A percentile compares a stretch with the other conserved stretches of the same genome.
Evolutionary conservation across 2,113 vertebrate genomes (phyloP).

Genomic region (Malurus cyaneus): DNA sequence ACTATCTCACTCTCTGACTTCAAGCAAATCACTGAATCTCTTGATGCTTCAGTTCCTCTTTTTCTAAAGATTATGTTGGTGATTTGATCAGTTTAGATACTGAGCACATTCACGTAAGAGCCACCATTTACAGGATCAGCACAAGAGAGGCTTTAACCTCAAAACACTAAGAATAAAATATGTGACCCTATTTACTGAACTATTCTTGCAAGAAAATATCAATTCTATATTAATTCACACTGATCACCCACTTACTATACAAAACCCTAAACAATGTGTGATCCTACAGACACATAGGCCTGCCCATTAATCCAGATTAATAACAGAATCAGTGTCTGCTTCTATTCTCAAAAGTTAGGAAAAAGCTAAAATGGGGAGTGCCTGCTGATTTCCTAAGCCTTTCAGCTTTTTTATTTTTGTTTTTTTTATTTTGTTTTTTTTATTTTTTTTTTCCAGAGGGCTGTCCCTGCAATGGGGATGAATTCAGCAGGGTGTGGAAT

Average conservation of each 20-base stretch:
- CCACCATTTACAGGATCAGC: not conserved
- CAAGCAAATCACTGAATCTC: conserved; percentile 24
- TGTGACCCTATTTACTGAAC: not conserved
- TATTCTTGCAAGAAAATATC: not conserved
- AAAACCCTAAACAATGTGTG: not conserved
- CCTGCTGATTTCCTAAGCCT: not conserved
- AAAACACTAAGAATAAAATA: not conserved
- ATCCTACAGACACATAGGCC: not conserved
- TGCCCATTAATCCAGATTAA: not conserved
- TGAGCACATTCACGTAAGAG: not conserved
- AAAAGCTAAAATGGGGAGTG: not conserved
- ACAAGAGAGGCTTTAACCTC: not conserved
- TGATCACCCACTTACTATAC: not conserved
- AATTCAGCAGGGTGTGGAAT: not conserved
- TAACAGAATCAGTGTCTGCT: not conserved
- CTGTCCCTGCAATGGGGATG: not conserved
- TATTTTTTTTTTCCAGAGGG: not conserved
- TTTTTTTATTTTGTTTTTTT: too few species aligned
- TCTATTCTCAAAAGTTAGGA: not conserved
- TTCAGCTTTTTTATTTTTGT: not conserved
- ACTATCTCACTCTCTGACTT: not conserved
- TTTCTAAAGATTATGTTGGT: not conserved
- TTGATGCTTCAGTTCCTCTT: not conserved
- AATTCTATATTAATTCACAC: not conserved
- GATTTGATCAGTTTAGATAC: not conserved